Evolutionary conservation across 2,113 vertebrate genomes (phyloP), one percentile per base, ranked within the genome.

Genomic region (Pachycephala philippinensis): DNA sequence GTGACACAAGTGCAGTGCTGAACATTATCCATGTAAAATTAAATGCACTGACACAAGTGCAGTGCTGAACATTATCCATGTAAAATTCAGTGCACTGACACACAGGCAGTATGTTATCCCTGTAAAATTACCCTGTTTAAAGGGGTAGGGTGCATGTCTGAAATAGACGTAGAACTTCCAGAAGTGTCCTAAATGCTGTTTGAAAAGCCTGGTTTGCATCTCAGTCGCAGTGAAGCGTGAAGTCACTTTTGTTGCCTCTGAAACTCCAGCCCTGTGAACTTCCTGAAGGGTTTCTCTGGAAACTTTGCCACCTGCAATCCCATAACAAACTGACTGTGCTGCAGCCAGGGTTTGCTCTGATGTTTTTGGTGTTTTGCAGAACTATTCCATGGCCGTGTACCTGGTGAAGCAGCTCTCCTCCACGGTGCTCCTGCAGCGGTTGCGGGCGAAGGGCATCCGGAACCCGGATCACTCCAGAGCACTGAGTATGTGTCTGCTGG

Each of bases 381-480:
- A 98, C 97, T 99, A 99, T 98, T 99, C 99, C 81, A 99, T 99
- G 99, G 99, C 99, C 15, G 99, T 99, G 47, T 99, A 99, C 97
- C 98, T 99, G 94, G 99, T 99, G 95, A 99, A 99, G 98, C 99
- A 99, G 98, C 98, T 99, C 97, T 99, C 99, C 39, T 99, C 99
- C 79, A 98, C 99, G 26, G 98, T 99, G 84, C 98, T 99, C 93
- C 97, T 99, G 96, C 99, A 99, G 98, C 98, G 99, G 97, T 98
- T 99, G 96, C 98, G 99, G 92, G 98, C 98, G 42, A 99, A 99
- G 98, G 99, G 99, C 88, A 99, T 99, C 97, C 98, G 99, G 96
- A 99, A 99, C 97, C 99, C 99, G 15, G 99, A 99, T 98, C 99
- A 99, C 98, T 99, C 99, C 96, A 98, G 99, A 98, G 99, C 99